phyloP scores from a whole-genome alignment of 2,113 vertebrate species.

The Charina bottae region DNA sequence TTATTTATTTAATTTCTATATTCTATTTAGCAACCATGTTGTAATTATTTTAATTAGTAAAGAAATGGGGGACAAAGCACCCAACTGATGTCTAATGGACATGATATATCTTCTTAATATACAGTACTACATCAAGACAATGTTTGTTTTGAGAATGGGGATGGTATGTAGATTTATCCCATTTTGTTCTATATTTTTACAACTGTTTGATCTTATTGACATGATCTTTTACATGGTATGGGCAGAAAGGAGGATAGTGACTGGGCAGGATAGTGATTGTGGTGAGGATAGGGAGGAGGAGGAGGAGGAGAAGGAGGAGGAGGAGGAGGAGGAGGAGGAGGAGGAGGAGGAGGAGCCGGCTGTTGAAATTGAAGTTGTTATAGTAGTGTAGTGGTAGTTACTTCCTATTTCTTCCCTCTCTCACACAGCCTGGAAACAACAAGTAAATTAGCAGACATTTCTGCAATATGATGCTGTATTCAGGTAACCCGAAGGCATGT shows the following conservation, averaged over 20 bases:
- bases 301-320: neutral
- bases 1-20: no score
- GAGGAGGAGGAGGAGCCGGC: no score
- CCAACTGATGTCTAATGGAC: neutral
- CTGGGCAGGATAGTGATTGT: no score
- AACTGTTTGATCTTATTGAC: neutral
- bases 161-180: neutral
- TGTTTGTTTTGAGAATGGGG: neutral
- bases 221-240: neutral
- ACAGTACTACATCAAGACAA: neutral
- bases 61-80: neutral
- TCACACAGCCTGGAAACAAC: no score
- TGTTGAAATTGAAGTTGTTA: no score
- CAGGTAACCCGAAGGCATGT: no score
- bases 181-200: neutral
- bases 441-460: no score
- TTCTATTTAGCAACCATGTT: neutral
- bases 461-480: no score
- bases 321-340: no score
- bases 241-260: neutral
- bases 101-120: neutral
- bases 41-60: conserved; percentile 24
- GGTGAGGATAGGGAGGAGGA: no score
- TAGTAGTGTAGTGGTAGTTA: no score
- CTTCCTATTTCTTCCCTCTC: neutral